phyloP scores from a whole-genome alignment of 2,888 invertebrate species.

The Serripes groenlandicus region DNA sequence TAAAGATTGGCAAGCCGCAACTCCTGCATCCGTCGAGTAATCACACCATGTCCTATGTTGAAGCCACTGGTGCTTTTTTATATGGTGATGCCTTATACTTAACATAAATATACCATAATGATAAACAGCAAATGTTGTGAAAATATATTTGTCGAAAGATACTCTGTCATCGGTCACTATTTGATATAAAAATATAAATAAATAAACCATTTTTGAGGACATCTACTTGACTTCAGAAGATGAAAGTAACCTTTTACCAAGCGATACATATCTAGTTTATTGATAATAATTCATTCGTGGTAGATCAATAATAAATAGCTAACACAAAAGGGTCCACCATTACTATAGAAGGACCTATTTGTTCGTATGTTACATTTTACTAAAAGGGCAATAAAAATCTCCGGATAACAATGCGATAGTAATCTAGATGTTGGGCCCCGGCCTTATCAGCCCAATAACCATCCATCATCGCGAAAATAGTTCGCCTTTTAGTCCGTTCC shows the following conservation, averaged over 20 bases:
- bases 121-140: too few relatives aligned
- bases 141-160: too few relatives aligned
- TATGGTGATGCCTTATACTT: too few relatives aligned
- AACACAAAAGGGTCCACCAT: constrained; percentile 7
- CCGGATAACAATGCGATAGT: constrained; percentile 23
- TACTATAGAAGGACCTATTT: neutral
- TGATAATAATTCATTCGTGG: constrained; percentile 27
- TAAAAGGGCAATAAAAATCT: constrained; percentile 37
- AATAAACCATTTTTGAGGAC: too few relatives aligned
- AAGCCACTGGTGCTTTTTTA: too few relatives aligned
- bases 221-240: neutral
- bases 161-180: too few relatives aligned
- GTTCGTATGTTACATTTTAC: constrained; percentile 26
- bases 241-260: constrained; percentile 59
- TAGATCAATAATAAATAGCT: constrained; percentile 8
- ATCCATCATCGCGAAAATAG: constrained; percentile 14
- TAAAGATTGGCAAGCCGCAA: too few relatives aligned
- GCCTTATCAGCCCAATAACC: neutral
- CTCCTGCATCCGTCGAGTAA: too few relatives aligned
- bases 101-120: too few relatives aligned
- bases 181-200: too few relatives aligned
- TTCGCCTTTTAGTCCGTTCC: neutral
- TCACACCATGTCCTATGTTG: too few relatives aligned
- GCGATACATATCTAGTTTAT: constrained; percentile 60
- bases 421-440: constrained; percentile 23